Evolutionary conservation across 2,113 vertebrate species (phyloP).

Genomic region (Solenodon paradoxus): DNA sequence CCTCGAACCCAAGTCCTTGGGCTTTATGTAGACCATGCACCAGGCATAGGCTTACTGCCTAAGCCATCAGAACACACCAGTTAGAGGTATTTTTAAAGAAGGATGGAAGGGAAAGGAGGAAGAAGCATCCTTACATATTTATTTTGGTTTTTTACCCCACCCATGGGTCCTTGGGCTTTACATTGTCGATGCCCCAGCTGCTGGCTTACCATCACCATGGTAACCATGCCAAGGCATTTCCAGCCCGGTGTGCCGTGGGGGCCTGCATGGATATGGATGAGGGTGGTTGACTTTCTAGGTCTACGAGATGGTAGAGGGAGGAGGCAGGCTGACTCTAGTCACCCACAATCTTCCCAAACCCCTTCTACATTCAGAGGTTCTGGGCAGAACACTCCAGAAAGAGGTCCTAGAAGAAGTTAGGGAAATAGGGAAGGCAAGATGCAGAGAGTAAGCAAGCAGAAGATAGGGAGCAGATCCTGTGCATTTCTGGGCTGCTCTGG

Average conservation of each 20-base stretch:
- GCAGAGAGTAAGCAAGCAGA: background rate
- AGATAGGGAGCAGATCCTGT: background rate
- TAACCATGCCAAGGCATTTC: conserved; percentile 47
- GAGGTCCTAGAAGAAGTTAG: background rate
- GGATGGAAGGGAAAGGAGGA: too few species aligned
- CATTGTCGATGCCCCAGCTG: too few species aligned
- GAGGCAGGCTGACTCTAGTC: background rate
- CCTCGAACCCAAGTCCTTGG: too few species aligned
- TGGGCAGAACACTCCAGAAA: conserved; percentile 30
- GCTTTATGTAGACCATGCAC: too few species aligned
- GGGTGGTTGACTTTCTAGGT: conserved; percentile 8
- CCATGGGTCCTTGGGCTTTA: too few species aligned
- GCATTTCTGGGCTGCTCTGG: background rate
- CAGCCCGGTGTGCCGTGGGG: background rate
- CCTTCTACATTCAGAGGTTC: background rate
- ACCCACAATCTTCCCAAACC: background rate
- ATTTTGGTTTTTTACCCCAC: too few species aligned
- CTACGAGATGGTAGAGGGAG: background rate
- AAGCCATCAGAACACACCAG: too few species aligned
- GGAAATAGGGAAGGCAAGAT: background rate
- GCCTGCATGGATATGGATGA: background rate
- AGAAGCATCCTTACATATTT: too few species aligned
- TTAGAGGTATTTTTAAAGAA: too few species aligned
- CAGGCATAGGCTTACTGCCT: too few species aligned
- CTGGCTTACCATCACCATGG: conserved; percentile 58